These are phyloP conservation scores for Salvelinus namaycush DNA, from an alignment of 2,113 vertebrate genomes.

Conservation along the genomic window DNA sequence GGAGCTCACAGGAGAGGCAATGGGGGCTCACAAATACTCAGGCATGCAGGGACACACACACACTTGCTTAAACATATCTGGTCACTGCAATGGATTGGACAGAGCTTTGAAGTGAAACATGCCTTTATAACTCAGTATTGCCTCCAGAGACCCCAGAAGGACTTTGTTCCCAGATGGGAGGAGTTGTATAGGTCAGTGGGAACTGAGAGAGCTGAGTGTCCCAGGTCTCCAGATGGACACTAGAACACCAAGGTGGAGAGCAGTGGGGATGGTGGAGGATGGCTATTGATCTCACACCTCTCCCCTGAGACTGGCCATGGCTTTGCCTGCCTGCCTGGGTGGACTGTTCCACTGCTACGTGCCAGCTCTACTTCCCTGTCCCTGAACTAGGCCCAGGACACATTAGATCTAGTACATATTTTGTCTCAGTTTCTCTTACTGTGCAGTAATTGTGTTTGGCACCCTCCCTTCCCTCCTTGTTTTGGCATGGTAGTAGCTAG, in stretches of 20 bases:
- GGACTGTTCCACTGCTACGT: neutral
- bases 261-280: neutral
- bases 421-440: neutral
- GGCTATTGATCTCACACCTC: too few relatives aligned
- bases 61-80: too few relatives aligned
- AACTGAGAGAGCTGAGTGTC: neutral
- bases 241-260: slow-evolving; percentile 2
- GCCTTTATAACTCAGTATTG: neutral
- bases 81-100: too few relatives aligned
- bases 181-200: too few relatives aligned
- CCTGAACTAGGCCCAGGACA: neutral
- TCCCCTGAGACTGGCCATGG: too few relatives aligned
- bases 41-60: too few relatives aligned
- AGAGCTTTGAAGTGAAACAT: neutral
- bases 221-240: slow-evolving; percentile 42
- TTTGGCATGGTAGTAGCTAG: too few relatives aligned
- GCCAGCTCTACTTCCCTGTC: neutral
- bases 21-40: too few relatives aligned
- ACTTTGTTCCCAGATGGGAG: too few relatives aligned
- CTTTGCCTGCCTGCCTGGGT: too few relatives aligned
- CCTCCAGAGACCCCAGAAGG: neutral
- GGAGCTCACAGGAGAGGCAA: too few relatives aligned
- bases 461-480: neutral
- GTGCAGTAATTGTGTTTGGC: neutral
- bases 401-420: neutral